Evolutionary conservation across 2,113 vertebrate genomes (phyloP), one percentile per base, ranked within the genome.

Genomic region (Gorilla gorilla): DNA sequence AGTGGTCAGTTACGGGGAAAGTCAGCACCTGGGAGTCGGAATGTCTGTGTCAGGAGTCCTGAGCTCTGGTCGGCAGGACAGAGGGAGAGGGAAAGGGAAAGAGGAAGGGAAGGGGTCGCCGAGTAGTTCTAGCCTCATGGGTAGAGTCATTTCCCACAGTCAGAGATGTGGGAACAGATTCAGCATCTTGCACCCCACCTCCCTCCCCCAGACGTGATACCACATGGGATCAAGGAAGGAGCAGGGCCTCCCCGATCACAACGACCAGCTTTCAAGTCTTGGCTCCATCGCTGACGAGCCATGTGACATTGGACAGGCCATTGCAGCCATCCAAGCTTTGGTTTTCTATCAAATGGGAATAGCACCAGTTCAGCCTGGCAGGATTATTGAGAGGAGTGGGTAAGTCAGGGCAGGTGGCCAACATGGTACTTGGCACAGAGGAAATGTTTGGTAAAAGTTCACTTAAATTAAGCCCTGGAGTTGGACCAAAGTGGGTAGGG

Each of bases 31-130:
- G 10, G 43, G 52, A 90, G 17, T 18, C 5, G 1, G 61, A 89
- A 93, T 2, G 27, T 83, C 97, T 98, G 94, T 40, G 96, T 98
- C 96, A 97, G 95, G 90, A 87, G 27, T 90, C 90, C 86, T 45
- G 30, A 64, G 59, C 23, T 38, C 4, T 9, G 57, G 32, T 27
- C 13, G 4, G 43, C 18, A 20, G 66, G 45, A n/a, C n/a, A 8
- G n/a, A 45, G 25, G 17, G 12, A 8, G n/a, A 45, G 25, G 17
- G 12, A 3, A 25, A 22, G 13, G n/a, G 55, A 23, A 5, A 27
- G 50, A 23, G 0, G 20, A 27, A 23, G 8, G 45, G 40, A n/a
- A 25, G 7, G 32, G 20, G 30, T 16, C 2, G 43, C 72, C 5
- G 0, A 25, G 50, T 2, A 38, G 61, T 52, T 43, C 25, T 6